phyloP scores from a whole-genome alignment of 2,113 vertebrate species.

The Balaenoptera acutorostrata region DNA sequence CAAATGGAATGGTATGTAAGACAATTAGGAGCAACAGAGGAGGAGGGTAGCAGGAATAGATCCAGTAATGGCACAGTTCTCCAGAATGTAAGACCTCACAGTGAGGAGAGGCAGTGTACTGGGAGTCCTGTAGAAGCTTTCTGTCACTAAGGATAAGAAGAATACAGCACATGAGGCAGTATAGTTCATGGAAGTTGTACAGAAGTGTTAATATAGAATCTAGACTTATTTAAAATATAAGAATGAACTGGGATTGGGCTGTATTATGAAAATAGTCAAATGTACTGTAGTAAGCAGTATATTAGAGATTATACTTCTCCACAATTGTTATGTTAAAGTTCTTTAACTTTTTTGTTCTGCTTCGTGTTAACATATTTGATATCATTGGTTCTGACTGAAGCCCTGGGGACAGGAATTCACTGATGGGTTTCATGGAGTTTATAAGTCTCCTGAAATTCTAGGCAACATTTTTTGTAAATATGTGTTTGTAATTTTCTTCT shows the following conservation, averaged over 20 bases:
- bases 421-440: not conserved
- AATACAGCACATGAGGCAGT: not conserved
- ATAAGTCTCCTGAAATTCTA: not conserved
- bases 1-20: not conserved
- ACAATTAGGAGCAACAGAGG: not conserved
- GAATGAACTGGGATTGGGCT: not conserved
- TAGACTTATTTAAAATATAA: not conserved
- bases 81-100: not conserved
- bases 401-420: not conserved
- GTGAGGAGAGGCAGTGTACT: not conserved
- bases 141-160: not conserved
- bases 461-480: not conserved
- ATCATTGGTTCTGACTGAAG: not conserved
- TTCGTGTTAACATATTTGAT: conserved; percentile 4
- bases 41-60: not conserved
- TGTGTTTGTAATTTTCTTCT: not conserved
- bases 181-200: not conserved
- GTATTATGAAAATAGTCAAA: not conserved
- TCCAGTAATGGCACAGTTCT: not conserved
- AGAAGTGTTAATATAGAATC: not conserved
- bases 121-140: not conserved
- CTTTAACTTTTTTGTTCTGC: not conserved
- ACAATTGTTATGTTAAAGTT: not conserved
- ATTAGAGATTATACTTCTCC: not conserved
- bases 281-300: not conserved